These are phyloP conservation scores for Glareola pratincola DNA, from an alignment of 2,113 vertebrate genomes.

Conservation along the genomic window DNA sequence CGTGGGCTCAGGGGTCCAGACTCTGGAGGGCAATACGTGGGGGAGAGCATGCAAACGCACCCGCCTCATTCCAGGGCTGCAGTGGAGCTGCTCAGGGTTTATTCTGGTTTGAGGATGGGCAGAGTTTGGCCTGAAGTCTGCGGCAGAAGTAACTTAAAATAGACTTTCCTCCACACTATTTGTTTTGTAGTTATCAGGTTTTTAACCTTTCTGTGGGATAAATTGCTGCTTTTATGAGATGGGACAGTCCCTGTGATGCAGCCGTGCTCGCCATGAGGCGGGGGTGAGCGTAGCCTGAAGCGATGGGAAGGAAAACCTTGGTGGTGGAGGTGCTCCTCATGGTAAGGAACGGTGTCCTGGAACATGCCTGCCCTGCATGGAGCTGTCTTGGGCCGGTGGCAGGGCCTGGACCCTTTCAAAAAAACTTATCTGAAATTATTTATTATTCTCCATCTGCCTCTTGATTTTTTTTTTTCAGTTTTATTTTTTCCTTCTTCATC, in stretches of 20 bases:
- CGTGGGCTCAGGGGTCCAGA: neutral
- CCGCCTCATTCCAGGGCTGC: neutral
- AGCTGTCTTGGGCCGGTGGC: neutral
- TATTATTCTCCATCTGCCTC: neutral
- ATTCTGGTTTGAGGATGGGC: neutral
- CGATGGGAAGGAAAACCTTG: neutral
- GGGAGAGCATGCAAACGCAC: neutral
- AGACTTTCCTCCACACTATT: neutral
- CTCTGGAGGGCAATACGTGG: neutral
- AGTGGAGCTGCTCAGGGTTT: neutral
- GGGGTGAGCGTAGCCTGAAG: neutral
- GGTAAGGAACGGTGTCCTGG: neutral
- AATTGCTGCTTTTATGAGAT: neutral
- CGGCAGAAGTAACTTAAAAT: neutral
- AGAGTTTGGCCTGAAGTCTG: neutral
- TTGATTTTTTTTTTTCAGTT: neutral
- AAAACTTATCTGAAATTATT: neutral
- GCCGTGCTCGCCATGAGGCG: fast-evolving
- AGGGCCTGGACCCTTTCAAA: neutral
- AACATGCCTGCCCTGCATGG: fast-evolving
- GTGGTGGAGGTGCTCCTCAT: neutral
- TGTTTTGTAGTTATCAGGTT: neutral
- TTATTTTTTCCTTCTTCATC: neutral
- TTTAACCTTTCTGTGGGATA: neutral
- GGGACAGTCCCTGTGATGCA: neutral